Evolutionary conservation across 2,888 invertebrate genomes (phyloP).

Genomic region (Lepidochitona cinerea): DNA sequence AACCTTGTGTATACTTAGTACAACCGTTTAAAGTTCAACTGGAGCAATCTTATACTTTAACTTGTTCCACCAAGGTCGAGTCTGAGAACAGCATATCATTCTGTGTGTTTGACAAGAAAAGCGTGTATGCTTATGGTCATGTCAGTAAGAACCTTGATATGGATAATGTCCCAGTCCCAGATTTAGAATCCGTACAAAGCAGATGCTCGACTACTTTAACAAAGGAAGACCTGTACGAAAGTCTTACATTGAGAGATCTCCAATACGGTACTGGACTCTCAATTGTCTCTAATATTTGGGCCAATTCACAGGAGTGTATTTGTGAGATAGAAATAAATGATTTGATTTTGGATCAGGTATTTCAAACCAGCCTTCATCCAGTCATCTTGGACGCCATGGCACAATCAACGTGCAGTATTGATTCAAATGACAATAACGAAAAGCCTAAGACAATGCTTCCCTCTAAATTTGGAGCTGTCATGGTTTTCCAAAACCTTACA

Average conservation of each 20-base stretch:
- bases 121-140: neutral
- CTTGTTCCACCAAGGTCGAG: neutral
- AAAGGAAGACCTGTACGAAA: conserved; percentile 19
- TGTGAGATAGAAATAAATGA: conserved; percentile 32
- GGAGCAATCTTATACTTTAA: neutral
- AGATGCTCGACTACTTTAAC: neutral
- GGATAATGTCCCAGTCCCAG: too few species aligned
- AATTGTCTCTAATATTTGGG: neutral
- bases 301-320: conserved; percentile 30
- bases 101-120: neutral
- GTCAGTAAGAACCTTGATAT: neutral
- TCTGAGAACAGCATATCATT: neutral
- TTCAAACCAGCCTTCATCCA: conserved; percentile 39
- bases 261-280: conserved; percentile 26
- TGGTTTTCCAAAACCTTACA: neutral
- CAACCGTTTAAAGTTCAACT: neutral
- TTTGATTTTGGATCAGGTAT: conserved; percentile 25
- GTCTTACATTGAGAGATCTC: conserved; percentile 24
- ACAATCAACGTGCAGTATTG: conserved; percentile 34
- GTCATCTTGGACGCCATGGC: conserved; percentile 42
- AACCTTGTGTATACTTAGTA: neutral
- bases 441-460: neutral
- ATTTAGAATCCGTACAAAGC: neutral
- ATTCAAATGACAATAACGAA: neutral
- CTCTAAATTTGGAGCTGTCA: neutral